Base-by-base conservation (phyloP, 2,888 invertebrate species). In the Pristionchus japonicus region DNA sequence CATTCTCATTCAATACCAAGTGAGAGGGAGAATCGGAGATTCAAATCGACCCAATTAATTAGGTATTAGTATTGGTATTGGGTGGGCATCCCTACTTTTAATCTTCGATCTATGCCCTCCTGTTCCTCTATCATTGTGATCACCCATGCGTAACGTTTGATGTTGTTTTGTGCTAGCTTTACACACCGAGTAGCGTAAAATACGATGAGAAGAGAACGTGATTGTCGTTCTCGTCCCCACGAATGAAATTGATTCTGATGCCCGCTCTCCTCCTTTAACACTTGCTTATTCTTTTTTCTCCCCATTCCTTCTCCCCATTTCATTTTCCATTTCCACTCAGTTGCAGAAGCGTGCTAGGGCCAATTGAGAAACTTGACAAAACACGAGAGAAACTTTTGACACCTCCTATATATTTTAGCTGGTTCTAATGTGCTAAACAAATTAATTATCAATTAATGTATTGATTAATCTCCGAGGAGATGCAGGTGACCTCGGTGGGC, bases 401-500 rank as follows among this genome's bases (percentile, higher is more conserved):
- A n/a, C n/a, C n/a, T n/a, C n/a, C n/a, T n/a, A n/a, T n/a, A n/a
- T n/a, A n/a, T n/a, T n/a, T n/a, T n/a, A n/a, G n/a, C n/a, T n/a
- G n/a, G n/a, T n/a, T n/a, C n/a, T n/a, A n/a, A n/a, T n/a, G n/a
- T n/a, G n/a, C n/a, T n/a, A n/a, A n/a, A n/a, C n/a, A n/a, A n/a
- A n/a, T n/a, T n/a, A n/a, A n/a, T n/a, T n/a, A n/a, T n/a, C n/a
- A n/a, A n/a, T n/a, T n/a, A n/a, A n/a, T n/a, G n/a, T n/a, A n/a
- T n/a, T n/a, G n/a, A n/a, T n/a, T n/a, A n/a, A n/a, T n/a, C 94
- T 98, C 97, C 15, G 97, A 97, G 89, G 97, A 97, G 89, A 95
- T 96, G 89, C 95, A n/a, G n/a, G n/a, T 95, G 17, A 94, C 98
- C 94, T 97, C 97, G 91, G 97, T 98, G 88, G 98, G 98, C 88